Percentiles rank a stretch among this genome's conserved stretches.
Evolutionary conservation across 2,797 vertebrate species (phyloP).

Genomic region (Mus caroli): DNA sequence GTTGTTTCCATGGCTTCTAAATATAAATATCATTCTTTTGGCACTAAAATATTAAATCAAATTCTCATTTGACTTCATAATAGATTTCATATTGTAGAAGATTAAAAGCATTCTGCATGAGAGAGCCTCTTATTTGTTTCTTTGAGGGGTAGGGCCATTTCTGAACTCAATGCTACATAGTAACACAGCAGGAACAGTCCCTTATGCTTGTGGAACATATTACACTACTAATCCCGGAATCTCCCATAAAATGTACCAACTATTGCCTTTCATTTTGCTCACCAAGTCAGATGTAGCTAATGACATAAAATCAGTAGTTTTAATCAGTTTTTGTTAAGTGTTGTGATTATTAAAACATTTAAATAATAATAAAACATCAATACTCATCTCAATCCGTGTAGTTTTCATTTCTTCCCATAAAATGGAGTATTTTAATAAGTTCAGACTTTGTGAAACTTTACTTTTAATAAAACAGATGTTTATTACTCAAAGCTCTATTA

Average conservation of each 20-base stretch:
- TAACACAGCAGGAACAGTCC: neutral
- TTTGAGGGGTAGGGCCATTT: neutral
- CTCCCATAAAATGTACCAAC: neutral
- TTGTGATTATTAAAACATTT: slow-evolving; percentile 11
- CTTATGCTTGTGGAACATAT: neutral
- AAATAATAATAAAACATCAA: neutral
- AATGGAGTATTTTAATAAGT: neutral
- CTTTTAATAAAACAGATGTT: slow-evolving; percentile 5
- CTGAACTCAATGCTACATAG: neutral
- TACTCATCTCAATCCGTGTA: neutral
- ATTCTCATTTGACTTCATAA: neutral
- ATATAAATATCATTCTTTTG: neutral
- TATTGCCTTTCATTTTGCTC: neutral
- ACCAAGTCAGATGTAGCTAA: neutral
- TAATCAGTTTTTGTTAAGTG: neutral
- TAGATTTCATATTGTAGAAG: slow-evolving; percentile 11
- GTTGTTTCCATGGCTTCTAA: slow-evolving; percentile 37
- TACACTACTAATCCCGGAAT: neutral
- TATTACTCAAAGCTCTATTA: slow-evolving; percentile 1
- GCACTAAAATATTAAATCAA: neutral
- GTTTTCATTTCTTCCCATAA: neutral
- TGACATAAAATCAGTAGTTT: slow-evolving; percentile 4
- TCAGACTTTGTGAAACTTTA: neutral
- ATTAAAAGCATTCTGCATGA: neutral
- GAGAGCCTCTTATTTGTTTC: neutral